These are phyloP conservation scores for Burhinus bistriatus DNA, from an alignment of 2,113 vertebrate species.

Conservation along the genomic window DNA sequence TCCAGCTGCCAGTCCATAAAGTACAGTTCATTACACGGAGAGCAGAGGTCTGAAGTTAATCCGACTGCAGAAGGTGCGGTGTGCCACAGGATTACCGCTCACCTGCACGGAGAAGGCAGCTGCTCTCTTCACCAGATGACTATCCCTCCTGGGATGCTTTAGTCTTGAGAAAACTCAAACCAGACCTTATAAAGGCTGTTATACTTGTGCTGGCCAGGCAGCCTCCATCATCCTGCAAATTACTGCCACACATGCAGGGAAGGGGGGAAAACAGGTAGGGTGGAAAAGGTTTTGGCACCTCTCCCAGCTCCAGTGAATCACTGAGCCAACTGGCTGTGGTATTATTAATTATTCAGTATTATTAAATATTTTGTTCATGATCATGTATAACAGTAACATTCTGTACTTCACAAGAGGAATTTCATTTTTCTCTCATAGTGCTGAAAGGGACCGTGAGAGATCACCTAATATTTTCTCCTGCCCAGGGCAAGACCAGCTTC, in stretches of 20 bases:
- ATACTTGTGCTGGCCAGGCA: not conserved
- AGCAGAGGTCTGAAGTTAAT: not conserved
- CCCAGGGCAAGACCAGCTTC: not conserved
- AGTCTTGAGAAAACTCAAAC: not conserved
- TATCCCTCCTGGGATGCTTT: not conserved
- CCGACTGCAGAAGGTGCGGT: not conserved
- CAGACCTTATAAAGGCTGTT: not conserved
- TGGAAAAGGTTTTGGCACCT: not conserved
- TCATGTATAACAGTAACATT: not conserved
- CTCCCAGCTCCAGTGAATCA: not conserved
- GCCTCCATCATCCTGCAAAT: not conserved
- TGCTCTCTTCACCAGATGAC: not conserved
- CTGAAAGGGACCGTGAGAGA: not conserved
- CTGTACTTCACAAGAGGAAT: not conserved
- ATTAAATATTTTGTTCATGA: not conserved
- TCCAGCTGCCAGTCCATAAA: not conserved
- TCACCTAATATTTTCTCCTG: not conserved
- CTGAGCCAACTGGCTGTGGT: not conserved
- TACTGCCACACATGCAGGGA: not conserved
- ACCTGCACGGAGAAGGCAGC: not conserved
- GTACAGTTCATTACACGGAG: not conserved
- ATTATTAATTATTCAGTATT: not conserved
- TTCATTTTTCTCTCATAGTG: not conserved
- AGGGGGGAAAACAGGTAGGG: not conserved
- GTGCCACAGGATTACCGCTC: not conserved